These are phyloP conservation scores for Aphyosemion australe DNA, from an alignment of 2,113 vertebrate genomes.

Conservation along the genomic window DNA sequence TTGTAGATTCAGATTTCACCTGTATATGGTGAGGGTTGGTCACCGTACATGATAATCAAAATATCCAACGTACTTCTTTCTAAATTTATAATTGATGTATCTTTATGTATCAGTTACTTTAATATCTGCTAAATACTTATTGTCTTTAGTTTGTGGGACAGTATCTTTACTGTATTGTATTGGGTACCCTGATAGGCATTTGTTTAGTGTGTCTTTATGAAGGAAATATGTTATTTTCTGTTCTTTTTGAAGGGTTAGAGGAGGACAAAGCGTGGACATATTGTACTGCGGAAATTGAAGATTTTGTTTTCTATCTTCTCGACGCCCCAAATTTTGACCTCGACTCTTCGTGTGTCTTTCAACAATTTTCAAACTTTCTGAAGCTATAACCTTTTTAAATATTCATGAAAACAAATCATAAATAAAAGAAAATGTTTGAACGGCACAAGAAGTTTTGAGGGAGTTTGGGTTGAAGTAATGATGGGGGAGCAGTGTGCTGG, in stretches of 20 bases:
- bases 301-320: conserved; percentile 54
- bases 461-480: conserved; percentile 4
- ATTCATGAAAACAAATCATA: conserved; percentile 64
- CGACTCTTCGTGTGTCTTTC: conserved; percentile 43
- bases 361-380: conserved; percentile 53
- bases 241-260: conserved; percentile 29
- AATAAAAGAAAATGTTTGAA: conserved; percentile 51
- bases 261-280: conserved; percentile 43
- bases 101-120: too few species aligned
- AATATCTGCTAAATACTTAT: too few species aligned
- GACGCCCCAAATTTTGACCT: conserved; percentile 48
- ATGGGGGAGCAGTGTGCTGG: conserved; percentile 33
- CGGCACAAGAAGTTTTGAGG: conserved; percentile 12
- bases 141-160: too few species aligned
- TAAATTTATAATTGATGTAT: too few species aligned
- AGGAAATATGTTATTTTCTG: conserved; percentile 1
- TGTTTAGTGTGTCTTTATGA: conserved; percentile 1
- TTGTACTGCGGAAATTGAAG: conserved; percentile 2
- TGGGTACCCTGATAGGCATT: not conserved
- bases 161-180: too few species aligned
- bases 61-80: too few species aligned
- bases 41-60: too few species aligned
- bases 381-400: conserved; percentile 65
- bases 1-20: too few species aligned
- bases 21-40: too few species aligned